A percentile compares a stretch with the other conserved stretches of the same genome.
Evolutionary conservation across 2,888 invertebrate genomes (phyloP).

Genomic region (Clitarchus hookeri): DNA sequence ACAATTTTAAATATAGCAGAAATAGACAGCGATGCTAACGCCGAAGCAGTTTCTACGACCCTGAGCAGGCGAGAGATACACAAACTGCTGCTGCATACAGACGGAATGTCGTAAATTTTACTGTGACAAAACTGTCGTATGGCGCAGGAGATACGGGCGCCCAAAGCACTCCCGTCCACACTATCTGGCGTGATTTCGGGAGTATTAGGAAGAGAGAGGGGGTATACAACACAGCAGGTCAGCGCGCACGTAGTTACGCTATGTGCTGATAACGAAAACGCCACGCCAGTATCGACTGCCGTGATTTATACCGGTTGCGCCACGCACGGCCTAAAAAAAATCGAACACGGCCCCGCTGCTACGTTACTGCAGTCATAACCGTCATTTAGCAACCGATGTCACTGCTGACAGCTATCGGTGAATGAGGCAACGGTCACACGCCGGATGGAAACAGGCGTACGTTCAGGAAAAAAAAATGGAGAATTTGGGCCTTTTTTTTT

Average conservation of each 20-base stretch:
- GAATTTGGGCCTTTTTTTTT: too few species aligned
- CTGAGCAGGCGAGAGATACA: too few species aligned
- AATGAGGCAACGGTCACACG: too few species aligned
- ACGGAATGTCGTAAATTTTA: background rate
- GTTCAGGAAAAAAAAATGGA: too few species aligned
- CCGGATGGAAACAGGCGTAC: too few species aligned
- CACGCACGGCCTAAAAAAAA: background rate
- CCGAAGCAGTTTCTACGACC: too few species aligned
- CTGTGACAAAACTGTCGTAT: background rate
- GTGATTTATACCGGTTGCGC: background rate
- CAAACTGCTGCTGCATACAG: too few species aligned
- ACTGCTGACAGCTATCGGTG: background rate
- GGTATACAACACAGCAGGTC: background rate
- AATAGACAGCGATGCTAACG: too few species aligned
- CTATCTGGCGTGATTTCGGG: conserved; percentile 7
- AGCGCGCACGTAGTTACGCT: background rate
- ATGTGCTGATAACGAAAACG: background rate
- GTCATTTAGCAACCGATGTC: background rate
- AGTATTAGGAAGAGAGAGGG: background rate
- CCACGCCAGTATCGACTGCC: background rate
- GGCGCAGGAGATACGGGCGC: background rate
- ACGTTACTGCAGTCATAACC: background rate
- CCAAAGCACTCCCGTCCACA: background rate
- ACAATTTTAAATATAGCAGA: too few species aligned
- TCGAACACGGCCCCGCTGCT: background rate